Percentiles rank a stretch among this genome's conserved stretches.
Evolutionary conservation across 2,797 vertebrate genomes (phyloP).

Genomic region (Selene dorsalis): DNA sequence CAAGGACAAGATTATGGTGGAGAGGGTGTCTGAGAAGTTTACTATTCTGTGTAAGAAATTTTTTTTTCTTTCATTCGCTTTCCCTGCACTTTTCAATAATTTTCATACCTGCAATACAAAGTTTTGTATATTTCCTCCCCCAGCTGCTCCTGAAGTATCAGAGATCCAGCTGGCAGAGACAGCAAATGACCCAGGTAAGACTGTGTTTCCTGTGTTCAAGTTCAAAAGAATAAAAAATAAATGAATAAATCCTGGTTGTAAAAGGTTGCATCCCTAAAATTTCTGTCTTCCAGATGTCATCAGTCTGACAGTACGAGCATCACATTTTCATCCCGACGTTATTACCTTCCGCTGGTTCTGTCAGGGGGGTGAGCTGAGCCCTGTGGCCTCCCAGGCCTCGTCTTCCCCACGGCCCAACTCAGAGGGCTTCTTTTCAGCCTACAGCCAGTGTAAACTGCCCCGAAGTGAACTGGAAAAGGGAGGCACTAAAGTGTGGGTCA

Average conservation of each 20-base stretch:
- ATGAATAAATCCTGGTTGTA: background rate
- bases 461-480: conserved; percentile 80
- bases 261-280: background rate
- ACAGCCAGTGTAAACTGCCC: conserved; percentile 85
- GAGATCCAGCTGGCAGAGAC: conserved; percentile 84
- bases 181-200: conserved; percentile 75
- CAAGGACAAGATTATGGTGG: conserved; percentile 85
- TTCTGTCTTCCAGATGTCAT: conserved; percentile 74
- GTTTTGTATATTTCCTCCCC: conserved; percentile 13
- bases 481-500: conserved; percentile 84
- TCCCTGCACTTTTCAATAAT: background rate
- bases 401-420: conserved; percentile 83
- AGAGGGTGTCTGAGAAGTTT: conserved; percentile 84
- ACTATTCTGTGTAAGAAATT: conserved; percentile 81
- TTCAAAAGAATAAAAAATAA: background rate
- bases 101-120: background rate
- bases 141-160: conserved; percentile 84
- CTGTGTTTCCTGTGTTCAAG: fast-evolving
- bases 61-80: background rate
- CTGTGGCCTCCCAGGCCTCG: conserved; percentile 81
- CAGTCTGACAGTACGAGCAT: conserved; percentile 78
- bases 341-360: conserved; percentile 90
- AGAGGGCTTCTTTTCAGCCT: conserved; percentile 84
- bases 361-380: conserved; percentile 85
- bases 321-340: conserved; percentile 85